These are phyloP conservation scores for Nothocercus nigrocapillus DNA, from an alignment of 2,113 vertebrate species.

Conservation along the genomic window DNA sequence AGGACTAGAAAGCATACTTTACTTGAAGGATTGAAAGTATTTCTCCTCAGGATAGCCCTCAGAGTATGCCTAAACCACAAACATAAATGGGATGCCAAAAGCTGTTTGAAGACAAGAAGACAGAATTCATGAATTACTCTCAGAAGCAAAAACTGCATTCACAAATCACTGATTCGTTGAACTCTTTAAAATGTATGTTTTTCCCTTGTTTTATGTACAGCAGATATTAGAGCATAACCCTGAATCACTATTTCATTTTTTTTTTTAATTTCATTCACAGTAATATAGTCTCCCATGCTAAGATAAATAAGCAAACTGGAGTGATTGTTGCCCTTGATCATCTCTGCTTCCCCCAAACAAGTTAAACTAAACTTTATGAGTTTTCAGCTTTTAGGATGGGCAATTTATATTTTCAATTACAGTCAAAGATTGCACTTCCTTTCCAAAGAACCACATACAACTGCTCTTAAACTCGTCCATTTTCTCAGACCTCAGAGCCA, in stretches of 20 bases:
- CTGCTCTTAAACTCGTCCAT: constrained; percentile 24
- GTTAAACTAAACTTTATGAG: constrained; percentile 26
- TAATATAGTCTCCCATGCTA: neutral
- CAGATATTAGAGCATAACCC: neutral
- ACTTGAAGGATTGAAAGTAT: neutral
- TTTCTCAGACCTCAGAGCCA: constrained; percentile 2
- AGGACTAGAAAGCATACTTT: neutral
- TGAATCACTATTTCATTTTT: neutral
- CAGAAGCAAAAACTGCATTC: neutral
- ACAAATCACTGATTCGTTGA: neutral
- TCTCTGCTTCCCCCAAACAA: neutral
- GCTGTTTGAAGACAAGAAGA: neutral
- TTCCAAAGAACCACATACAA: neutral
- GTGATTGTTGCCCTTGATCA: constrained; percentile 32
- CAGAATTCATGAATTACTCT: neutral
- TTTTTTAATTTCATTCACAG: neutral
- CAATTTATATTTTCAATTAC: constrained; percentile 40
- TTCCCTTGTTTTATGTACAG: neutral
- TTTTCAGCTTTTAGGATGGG: neutral
- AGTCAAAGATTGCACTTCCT: constrained; percentile 40
- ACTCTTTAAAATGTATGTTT: neutral
- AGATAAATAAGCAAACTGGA: neutral
- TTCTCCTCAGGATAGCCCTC: neutral
- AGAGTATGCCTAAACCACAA: neutral
- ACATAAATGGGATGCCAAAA: neutral